Evolutionary conservation across 2,797 vertebrate genomes (phyloP), one percentile per base, ranked within the genome.

Genomic region (Sebastes wilsoni): DNA sequence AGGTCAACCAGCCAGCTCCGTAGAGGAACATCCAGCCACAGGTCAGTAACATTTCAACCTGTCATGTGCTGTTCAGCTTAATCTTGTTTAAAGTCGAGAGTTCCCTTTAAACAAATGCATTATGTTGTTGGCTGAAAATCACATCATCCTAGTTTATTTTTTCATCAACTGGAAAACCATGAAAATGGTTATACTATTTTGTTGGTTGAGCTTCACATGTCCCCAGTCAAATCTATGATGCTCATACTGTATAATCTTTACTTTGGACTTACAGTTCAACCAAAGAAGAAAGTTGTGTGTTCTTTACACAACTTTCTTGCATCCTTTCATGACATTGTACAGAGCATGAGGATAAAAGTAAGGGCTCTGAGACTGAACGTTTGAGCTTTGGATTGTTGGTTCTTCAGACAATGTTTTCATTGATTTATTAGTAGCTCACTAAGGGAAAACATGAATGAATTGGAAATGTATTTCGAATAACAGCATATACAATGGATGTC

Each of bases 21-120:
- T 58, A 72, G 72, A 87, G 78, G 30, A 28, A 75, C 61, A 56
- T 11, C 34, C 72, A 86, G 69, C 66, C 59, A 92, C 83, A 90
- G 84, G 86, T 91, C 65, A 71, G 74, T 79, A 58, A 85, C 66
- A 70, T 77, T 80, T 72, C 52, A 82, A 87, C 77, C 80, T 73
- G 65, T 56, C 78, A 82, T 62, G n/a, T 72, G 61, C 71, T 77
- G 32, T 61, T 84, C 46, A 59, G 18, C 5, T 59, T 62, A 55
- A 58, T 52, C 28, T 18, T 52, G 10, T 64, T 80, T 34, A 74
- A 82, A 42, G 42, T 32, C 1, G 1, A 73, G 8, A 56, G 72
- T 65, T 18, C 8, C 1, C 10, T 65, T 73, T 3, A 11, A 60
- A 67, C n/a, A 81, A 73, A 78, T 27, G 6, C 28, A 55, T 18